Conservation (phyloP, 2,888 invertebrate species). For the Drosophila borborema region DNA sequence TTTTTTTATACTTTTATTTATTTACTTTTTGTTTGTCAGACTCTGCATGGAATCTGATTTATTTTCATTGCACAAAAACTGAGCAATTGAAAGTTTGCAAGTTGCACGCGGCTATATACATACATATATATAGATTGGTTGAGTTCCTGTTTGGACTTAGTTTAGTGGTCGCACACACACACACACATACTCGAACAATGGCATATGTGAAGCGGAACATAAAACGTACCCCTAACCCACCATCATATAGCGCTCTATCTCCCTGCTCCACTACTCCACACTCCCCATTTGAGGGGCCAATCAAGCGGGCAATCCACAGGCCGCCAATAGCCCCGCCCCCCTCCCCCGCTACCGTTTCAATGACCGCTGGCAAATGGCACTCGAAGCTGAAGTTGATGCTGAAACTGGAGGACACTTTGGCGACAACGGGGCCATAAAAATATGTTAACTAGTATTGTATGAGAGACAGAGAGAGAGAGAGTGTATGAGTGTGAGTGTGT, state of each 20-base stretch:
- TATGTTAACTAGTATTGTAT: conserved; percentile 61
- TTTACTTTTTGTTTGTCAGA: background rate
- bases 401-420: conserved; percentile 52
- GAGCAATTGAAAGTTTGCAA: conserved; percentile 9
- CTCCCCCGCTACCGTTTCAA: background rate
- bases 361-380: conserved; percentile 36
- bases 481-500: background rate
- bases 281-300: conserved; percentile 34
- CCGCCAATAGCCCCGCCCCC: conserved; percentile 1
- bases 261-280: background rate
- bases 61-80: conserved; percentile 10
- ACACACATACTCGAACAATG: conserved; percentile 6
- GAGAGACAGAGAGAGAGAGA: background rate
- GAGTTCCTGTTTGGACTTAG: background rate
- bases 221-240: background rate
- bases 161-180: background rate
- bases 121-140: background rate
- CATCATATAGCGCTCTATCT: background rate
- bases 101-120: conserved; percentile 2
- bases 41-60: conserved; percentile 4
- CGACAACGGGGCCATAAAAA: conserved; percentile 66
- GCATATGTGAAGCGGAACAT: conserved; percentile 15
- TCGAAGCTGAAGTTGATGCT: conserved; percentile 37
- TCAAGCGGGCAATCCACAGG: conserved; percentile 49
- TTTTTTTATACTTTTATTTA: no score